Percentiles rank a stretch among this genome's conserved stretches.
phyloP scores from a whole-genome alignment of 1,140 invertebrate genomes.

The Catajapyx aquilonaris region DNA sequence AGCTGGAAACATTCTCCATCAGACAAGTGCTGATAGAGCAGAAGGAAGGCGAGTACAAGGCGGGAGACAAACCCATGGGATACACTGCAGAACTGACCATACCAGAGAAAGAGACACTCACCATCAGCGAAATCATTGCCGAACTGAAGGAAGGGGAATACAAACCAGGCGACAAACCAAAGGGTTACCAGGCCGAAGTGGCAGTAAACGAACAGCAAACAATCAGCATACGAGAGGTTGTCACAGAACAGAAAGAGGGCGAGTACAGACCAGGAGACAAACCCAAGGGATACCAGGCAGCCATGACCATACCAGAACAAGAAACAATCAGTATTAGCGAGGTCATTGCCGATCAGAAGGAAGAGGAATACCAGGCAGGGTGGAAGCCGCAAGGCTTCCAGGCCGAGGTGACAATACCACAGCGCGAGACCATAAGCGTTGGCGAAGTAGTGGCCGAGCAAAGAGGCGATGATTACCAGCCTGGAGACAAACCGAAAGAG shows the following conservation, averaged over 20 bases:
- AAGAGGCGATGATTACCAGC: constrained; percentile 23
- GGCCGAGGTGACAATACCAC: constrained; percentile 23
- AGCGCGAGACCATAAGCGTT: constrained; percentile 31
- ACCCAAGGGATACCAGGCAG: constrained; percentile 25
- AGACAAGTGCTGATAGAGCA: no score
- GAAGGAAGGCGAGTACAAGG: no score
- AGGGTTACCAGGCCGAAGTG: neutral
- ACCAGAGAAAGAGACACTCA: constrained; percentile 8
- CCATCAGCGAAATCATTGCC: constrained; percentile 8
- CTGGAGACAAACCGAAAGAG: constrained; percentile 17
- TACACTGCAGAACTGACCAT: no score
- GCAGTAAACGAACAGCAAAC: constrained; percentile 14
- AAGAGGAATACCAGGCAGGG: constrained; percentile 25
- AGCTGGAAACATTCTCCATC: no score
- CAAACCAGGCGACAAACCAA: constrained; percentile 9
- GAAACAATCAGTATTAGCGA: constrained; percentile 31
- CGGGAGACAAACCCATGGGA: neutral
- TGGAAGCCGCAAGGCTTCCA: constrained; percentile 30
- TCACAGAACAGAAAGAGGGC: constrained; percentile 24
- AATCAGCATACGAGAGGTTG: constrained; percentile 24
- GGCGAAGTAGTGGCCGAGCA: constrained; percentile 28
- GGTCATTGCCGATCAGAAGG: constrained; percentile 29
- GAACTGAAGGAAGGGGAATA: constrained; percentile 8
- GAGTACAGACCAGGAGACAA: constrained; percentile 20
- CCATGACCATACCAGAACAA: constrained; percentile 17